Percentiles rank a stretch among this genome's conserved stretches.
Conservation (phyloP, 2,797 vertebrate species). For the Rhynchonycteris naso region DNA sequence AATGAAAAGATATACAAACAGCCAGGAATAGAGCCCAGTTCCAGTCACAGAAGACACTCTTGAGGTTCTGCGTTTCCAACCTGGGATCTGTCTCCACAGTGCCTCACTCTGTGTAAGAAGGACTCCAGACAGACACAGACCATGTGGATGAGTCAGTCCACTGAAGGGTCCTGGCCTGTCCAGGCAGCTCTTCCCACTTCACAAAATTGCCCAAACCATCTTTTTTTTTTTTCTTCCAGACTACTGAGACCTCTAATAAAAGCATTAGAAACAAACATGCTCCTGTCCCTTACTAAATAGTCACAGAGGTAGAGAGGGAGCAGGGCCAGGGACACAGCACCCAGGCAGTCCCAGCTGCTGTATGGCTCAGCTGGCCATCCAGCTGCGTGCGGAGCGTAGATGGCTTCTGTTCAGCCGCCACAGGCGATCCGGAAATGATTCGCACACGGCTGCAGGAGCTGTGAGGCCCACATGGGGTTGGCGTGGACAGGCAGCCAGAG, state of each 20-base stretch:
- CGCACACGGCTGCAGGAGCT: slow-evolving; percentile 44
- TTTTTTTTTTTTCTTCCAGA: neutral
- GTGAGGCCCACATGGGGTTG: slow-evolving; percentile 58
- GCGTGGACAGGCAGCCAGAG: slow-evolving; percentile 18
- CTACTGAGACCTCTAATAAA: neutral
- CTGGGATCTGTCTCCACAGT: fast-evolving
- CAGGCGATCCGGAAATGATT: slow-evolving; percentile 60
- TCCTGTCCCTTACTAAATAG: slow-evolving; percentile 25
- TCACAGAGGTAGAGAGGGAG: slow-evolving; percentile 48
- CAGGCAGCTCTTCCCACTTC: neutral
- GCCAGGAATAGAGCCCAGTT: fast-evolving
- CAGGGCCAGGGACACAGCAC: slow-evolving; percentile 40
- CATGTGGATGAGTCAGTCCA: neutral
- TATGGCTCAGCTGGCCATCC: slow-evolving; percentile 50
- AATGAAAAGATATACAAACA: neutral
- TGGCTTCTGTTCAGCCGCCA: slow-evolving; percentile 51
- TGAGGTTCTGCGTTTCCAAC: fast-evolving
- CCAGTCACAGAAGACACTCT: neutral
- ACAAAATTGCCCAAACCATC: neutral
- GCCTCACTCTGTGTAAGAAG: fast-evolving
- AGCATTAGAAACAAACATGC: neutral
- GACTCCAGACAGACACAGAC: neutral
- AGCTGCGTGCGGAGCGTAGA: slow-evolving; percentile 19
- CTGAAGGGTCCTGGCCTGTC: neutral
- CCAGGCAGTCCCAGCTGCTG: fast-evolving